Percentiles rank a stretch among this genome's conserved stretches.
Conservation (phyloP, 2,888 invertebrate genomes). For the Diplolepis rosae region DNA sequence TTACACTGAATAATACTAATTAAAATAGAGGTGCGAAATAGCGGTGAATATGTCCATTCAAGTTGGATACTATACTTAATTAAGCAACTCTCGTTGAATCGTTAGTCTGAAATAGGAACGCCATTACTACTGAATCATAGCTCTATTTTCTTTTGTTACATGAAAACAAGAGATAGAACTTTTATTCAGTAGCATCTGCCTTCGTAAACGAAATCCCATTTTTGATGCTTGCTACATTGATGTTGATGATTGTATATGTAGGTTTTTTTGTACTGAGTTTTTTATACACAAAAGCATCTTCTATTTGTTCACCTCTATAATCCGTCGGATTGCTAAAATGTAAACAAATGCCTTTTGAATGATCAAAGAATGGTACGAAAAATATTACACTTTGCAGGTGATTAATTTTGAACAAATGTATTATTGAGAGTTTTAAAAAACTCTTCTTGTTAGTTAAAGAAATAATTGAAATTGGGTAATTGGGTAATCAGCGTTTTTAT, state of each 20-base stretch:
- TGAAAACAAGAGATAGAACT: neutral
- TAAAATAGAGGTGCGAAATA: neutral
- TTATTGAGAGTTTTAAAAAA: no score
- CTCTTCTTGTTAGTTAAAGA: neutral
- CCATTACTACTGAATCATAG: constrained; percentile 18
- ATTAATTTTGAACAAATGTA: no score
- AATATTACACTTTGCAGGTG: no score
- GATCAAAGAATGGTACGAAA: no score
- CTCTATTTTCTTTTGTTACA: neutral
- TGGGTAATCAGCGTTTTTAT: no score
- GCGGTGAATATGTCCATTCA: neutral
- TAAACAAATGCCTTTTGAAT: no score
- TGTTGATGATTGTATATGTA: no score
- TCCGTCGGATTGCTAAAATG: no score
- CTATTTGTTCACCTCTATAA: no score
- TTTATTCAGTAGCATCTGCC: neutral
- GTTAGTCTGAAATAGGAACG: constrained; percentile 9
- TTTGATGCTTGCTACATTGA: neutral
- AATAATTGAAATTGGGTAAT: no score
- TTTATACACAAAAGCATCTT: no score
- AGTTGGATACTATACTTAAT: neutral
- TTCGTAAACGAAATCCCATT: neutral
- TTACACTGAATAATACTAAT: no score
- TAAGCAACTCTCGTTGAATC: constrained; percentile 1
- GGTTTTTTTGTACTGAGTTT: neutral